Evolutionary conservation across 2,113 vertebrate genomes (phyloP), one percentile per base, ranked within the genome.

Genomic region (Numenius arquata): DNA sequence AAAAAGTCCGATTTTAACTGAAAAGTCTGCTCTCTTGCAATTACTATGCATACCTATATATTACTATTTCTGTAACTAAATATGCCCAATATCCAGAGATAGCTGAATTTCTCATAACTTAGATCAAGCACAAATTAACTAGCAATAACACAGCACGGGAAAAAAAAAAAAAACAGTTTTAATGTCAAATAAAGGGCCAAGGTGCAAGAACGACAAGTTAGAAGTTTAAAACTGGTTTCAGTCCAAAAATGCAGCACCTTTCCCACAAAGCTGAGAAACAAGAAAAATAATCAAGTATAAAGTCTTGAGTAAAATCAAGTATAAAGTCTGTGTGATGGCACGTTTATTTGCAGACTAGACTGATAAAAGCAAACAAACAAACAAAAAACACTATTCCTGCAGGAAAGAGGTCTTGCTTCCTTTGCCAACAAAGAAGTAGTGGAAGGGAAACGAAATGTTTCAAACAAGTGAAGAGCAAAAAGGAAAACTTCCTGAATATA

Each of bases 131-230:
- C 23, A 76, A 75, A 75, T 55, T 59, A 53, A 66, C 15, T 43
- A 77, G 53, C 38, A 71, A 7, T 41, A 48, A 66, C 6, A 36
- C 3, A 56, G 43, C 26, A 68, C 8, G n/a, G n/a, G n/a, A n/a
- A n/a, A n/a, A n/a, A 61, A 29, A 72, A 66, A 29, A 65, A 61
- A 12, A 82, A 61, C 4, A n/a, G 17, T 27, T 25, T n/a, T 43
- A 30, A 70, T 13, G 11, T 20, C 66, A 88, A 91, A 74, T 34
- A 80, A 76, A 83, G 21, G 13, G 15, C 15, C 32, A 82, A 53
- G 68, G 27, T 1, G 2, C 27, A 89, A 85, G 70, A 78, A 75
- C 7, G 8, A 62, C 0, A 0, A 75, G 5, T 23, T 34, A 58
- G 15, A 15, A 50, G 41, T 29, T 75, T 58, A 70, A 80, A 70